These are phyloP conservation scores for Pagrus major DNA, from an alignment of 2,113 vertebrate species.

Conservation along the genomic window DNA sequence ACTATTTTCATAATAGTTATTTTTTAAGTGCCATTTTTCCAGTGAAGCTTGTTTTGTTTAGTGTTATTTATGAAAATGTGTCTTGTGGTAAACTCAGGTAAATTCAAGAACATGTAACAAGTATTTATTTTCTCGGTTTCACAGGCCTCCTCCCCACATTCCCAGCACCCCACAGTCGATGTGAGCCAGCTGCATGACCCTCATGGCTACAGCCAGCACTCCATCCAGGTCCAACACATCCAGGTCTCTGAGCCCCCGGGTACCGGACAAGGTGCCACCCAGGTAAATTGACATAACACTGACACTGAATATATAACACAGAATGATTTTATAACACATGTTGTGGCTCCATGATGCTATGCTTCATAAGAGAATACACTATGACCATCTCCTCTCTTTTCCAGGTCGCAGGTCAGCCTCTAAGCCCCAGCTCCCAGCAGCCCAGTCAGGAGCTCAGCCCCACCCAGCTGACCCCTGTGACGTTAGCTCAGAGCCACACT, in stretches of 20 bases:
- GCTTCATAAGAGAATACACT: neutral
- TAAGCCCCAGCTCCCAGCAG: conserved; percentile 93
- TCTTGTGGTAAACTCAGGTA: neutral
- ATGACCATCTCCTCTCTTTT: neutral
- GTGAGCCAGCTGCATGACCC: conserved; percentile 95
- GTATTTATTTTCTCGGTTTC: neutral
- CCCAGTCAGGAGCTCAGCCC: conserved; percentile 91
- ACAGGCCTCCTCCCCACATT: conserved; percentile 93
- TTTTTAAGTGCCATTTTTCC: no score
- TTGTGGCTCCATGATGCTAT: neutral
- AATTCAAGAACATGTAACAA: neutral
- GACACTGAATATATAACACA: neutral
- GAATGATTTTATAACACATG: neutral
- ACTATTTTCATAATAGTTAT: no score
- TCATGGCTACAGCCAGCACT: conserved; percentile 94
- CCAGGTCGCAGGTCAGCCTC: conserved; percentile 89
- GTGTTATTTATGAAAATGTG: neutral
- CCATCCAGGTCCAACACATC: conserved; percentile 98
- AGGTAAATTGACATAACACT: conserved; percentile 80
- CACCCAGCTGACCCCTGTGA: conserved; percentile 86
- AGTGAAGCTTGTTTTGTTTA: neutral
- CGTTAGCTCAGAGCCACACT: conserved; percentile 85
- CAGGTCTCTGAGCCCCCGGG: conserved; percentile 90
- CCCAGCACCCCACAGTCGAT: conserved; percentile 95
- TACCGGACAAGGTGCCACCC: conserved; percentile 79